Evolutionary conservation across 2,113 vertebrate genomes (phyloP), one percentile per base, ranked within the genome.

Genomic region (Eulacestoma nigropectus): DNA sequence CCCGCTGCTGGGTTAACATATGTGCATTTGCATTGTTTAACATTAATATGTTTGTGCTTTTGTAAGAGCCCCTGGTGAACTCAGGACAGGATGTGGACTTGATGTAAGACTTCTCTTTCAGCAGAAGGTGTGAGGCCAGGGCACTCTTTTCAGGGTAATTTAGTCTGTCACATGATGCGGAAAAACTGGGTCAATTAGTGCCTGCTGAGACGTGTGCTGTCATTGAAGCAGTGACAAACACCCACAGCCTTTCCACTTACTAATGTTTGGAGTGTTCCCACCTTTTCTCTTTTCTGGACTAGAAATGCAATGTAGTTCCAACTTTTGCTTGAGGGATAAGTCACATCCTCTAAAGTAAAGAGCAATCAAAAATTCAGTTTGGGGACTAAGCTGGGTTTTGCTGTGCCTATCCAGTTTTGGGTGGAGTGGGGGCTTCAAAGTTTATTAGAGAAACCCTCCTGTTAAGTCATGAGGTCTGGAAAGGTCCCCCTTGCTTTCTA

Each of bases 171-270:
- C 8, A 5, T 80, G 83, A 67, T 77, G 59, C 88, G 86, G 83
- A 84, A 94, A 94, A 96, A 56, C 70, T 86, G 39, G 88, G 88
- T 84, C 94, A 95, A 77, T 96, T 89, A 93, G 68, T 88, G 83
- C 59, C 17, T 52, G 88, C 79, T 74, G 85, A 81, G 76, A 33
- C 42, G 21, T 10, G 63, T 83, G 67, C 68, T 93, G 67, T 42
- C 59, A 18, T 29, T 86, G 77, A 47, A 67, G 67, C 52, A 33
- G 62, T 46, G 50, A 50, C 63, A 69, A 74, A 93, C 68, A 69
- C 67, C 79, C 79, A 74, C 88, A 59, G 82, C 46, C 26, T 55
- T 69, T 70, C 59, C 42, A 23, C 57, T 90, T 77, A 42, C 27
- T 32, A 7, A 65, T 62, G 46, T 67, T 77, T 90, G 59, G 10